Percentiles rank a stretch among this genome's conserved stretches.
Evolutionary conservation across 2,797 vertebrate genomes (phyloP).

Genomic region (Odontamblyopus rebecca): DNA sequence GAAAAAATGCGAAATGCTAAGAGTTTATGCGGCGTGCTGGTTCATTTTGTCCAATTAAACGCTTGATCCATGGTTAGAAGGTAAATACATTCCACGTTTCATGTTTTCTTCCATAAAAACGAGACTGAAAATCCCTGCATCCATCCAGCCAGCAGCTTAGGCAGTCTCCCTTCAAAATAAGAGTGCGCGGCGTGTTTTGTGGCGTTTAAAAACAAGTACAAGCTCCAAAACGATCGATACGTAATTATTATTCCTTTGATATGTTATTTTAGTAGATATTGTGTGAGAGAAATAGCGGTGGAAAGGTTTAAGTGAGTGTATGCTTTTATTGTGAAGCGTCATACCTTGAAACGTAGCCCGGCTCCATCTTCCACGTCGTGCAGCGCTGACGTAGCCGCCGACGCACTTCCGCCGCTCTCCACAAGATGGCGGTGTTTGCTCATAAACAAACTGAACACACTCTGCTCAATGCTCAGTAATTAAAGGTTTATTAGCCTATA

Average conservation of each 20-base stretch:
- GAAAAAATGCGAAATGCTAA: neutral
- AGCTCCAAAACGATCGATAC: rapidly evolving
- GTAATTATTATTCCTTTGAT: rapidly evolving
- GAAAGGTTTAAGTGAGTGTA: rapidly evolving
- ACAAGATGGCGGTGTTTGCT: slow-evolving; percentile 51
- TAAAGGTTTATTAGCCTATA: no score
- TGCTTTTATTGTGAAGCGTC: slow-evolving; percentile 63
- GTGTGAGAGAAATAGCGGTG: neutral
- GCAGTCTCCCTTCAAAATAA: slow-evolving; percentile 61
- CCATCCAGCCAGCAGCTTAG: slow-evolving; percentile 49
- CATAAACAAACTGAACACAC: neutral
- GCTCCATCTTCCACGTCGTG: slow-evolving; percentile 62
- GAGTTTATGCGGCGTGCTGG: slow-evolving; percentile 21
- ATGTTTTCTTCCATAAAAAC: slow-evolving; percentile 36
- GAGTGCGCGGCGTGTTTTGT: neutral
- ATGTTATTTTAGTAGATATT: rapidly evolving
- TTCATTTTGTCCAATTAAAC: slow-evolving; percentile 15
- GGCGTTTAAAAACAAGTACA: rapidly evolving
- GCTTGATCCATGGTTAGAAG: slow-evolving; percentile 47
- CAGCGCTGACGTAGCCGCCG: slow-evolving; percentile 55
- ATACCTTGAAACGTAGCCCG: slow-evolving; percentile 21
- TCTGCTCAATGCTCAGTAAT: no score
- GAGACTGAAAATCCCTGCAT: slow-evolving; percentile 68
- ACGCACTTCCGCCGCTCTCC: slow-evolving; percentile 9
- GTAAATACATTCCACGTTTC: slow-evolving; percentile 29